These are phyloP conservation scores for Euborellia annulipes DNA, from an alignment of 1,140 invertebrate species.

Conservation along the genomic window DNA sequence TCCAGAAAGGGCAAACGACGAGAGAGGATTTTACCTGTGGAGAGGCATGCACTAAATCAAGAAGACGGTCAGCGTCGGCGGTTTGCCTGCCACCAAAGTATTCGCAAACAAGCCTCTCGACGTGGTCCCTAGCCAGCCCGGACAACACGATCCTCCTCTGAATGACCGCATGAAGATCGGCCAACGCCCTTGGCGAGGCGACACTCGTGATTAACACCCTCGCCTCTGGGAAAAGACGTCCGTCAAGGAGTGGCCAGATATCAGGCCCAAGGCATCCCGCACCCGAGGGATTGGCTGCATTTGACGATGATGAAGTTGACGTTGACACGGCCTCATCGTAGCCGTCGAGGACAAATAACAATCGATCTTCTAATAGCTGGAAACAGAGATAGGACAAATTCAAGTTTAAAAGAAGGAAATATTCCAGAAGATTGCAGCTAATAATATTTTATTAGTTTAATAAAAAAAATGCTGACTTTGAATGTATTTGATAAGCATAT, in stretches of 20 bases:
- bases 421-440: too few species aligned
- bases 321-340: constrained; percentile 33
- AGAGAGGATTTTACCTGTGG: too few species aligned
- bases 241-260: constrained; percentile 26
- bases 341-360: constrained; percentile 37
- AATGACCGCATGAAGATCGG: constrained; percentile 25
- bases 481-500: too few species aligned
- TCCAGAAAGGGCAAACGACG: too few species aligned
- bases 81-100: constrained; percentile 28
- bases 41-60: too few species aligned
- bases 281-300: too few species aligned
- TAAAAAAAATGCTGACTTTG: too few species aligned
- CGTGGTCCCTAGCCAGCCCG: constrained; percentile 35
- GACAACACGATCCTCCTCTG: constrained; percentile 31
- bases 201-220: constrained; percentile 34
- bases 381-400: too few species aligned
- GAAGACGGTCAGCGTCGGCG: too few species aligned
- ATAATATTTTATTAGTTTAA: too few species aligned
- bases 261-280: too few species aligned
- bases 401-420: too few species aligned
- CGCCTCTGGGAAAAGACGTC: constrained; percentile 34
- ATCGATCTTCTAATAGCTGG: constrained; percentile 28
- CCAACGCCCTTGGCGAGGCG: constrained; percentile 20
- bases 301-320: constrained; percentile 10
- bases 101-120: constrained; percentile 30